Evolutionary conservation across 2,113 vertebrate species (phyloP), one percentile per base, ranked within the genome.

Genomic region (Lophochroa leadbeateri): DNA sequence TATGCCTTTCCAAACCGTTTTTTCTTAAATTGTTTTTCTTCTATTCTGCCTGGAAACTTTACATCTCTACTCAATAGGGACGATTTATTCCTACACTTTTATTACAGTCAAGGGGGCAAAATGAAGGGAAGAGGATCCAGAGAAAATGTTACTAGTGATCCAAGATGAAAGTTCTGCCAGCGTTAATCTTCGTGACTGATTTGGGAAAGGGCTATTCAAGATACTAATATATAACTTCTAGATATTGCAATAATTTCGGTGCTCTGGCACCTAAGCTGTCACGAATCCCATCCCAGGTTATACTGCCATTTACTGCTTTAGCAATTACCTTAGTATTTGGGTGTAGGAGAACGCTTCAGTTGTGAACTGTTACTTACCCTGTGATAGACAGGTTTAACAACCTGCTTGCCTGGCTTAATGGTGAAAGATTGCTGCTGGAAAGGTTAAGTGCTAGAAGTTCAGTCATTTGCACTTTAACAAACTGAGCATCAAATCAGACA

Each of bases 231-330:
- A 35, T 74, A 80, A 68, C 55, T 89, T 80, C 16, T n/a, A 11
- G 31, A 12, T 24, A 60, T 28, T 65, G 57, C 6, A 7, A 31
- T 88, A 80, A 69, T 77, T 88, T 43, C 79, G 74, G n/a, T 63
- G 25, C 53, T 91, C 63, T 90, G 72, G 33, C 33, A 94, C 60
- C 44, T 65, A 57, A 71, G 41, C 14, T n/a, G 41, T 58, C 67
- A 61, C 29, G 29, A 95, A 84, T 90, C 39, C 25, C 9, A 17
- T 39, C 53, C 58, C 50, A 86, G 68, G 37, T 55, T 86, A 77
- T 80, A 74, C 13, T 88, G n/a, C 35, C 33, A 78, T 78, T 91
- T 95, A 83, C 58, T 70, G 46, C 88, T 94, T 83, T 88, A 88
- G 43, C 71, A 80, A 58, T 86, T 68, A 77, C 68, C 37, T 83